Percentiles rank a stretch among this genome's conserved stretches.
phyloP scores from a whole-genome alignment of 1,140 invertebrate species.

The Papilio aristodemus region DNA sequence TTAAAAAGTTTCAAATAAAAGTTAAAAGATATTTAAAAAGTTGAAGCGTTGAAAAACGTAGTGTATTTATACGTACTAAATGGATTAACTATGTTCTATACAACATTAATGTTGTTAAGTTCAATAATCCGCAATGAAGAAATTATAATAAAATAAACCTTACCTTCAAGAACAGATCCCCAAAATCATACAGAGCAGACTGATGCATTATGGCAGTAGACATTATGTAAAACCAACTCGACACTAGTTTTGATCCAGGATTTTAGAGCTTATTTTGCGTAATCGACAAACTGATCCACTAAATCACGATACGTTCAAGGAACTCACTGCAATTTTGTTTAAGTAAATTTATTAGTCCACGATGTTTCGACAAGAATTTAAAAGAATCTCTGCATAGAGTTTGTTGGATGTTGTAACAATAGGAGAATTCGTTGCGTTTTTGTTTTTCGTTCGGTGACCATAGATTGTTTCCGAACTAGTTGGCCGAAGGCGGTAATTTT shows the following conservation, averaged over 20 bases:
- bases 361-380: slow-evolving; percentile 69
- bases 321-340: slow-evolving; percentile 72
- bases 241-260: slow-evolving; percentile 72
- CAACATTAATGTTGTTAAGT: neutral
- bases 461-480: slow-evolving; percentile 73
- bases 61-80: neutral
- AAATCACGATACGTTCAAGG: slow-evolving; percentile 64
- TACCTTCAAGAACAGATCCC: slow-evolving; percentile 80
- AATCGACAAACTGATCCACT: slow-evolving; percentile 69
- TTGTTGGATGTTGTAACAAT: slow-evolving; percentile 56
- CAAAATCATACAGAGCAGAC: slow-evolving; percentile 80
- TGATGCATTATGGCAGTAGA: slow-evolving; percentile 81
- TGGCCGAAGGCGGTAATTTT: slow-evolving; percentile 64
- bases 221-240: slow-evolving; percentile 73
- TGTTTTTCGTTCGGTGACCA: slow-evolving; percentile 75
- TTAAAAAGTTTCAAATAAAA: neutral
- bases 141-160: slow-evolving; percentile 38
- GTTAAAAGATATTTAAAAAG: slow-evolving; percentile 8
- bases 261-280: slow-evolving; percentile 53
- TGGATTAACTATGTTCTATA: neutral
- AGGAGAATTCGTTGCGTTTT: slow-evolving; percentile 68
- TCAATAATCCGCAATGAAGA: neutral
- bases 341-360: slow-evolving; percentile 61
- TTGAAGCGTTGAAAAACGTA: slow-evolving; percentile 17
- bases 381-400: slow-evolving; percentile 39